Evolutionary conservation across 2,797 vertebrate genomes (phyloP).

Genomic region (Antennarius maculatus): DNA sequence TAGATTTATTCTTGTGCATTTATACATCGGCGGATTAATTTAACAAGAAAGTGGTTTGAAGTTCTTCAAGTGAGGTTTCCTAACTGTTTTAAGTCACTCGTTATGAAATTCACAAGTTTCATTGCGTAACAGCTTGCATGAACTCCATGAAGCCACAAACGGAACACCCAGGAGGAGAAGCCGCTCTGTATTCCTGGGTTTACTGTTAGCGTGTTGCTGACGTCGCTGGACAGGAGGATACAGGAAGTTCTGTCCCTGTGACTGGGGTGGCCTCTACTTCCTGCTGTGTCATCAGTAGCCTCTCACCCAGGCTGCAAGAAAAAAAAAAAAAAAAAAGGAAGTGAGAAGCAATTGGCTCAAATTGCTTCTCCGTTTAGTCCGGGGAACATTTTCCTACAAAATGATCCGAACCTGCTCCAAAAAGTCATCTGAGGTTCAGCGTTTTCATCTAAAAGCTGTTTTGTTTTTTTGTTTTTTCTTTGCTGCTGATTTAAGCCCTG

Average conservation of each 20-base stretch:
- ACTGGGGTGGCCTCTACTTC: conserved; percentile 48
- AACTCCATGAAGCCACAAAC: background rate
- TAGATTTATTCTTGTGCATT: too few relatives aligned
- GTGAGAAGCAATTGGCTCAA: conserved; percentile 44
- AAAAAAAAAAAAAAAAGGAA: conserved; percentile 54
- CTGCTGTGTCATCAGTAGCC: conserved; percentile 59
- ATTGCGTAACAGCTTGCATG: conserved; percentile 21
- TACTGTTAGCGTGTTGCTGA: conserved; percentile 51
- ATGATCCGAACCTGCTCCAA: background rate
- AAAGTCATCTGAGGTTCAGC: background rate
- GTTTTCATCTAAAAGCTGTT: conserved; percentile 4
- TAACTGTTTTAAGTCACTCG: too few relatives aligned
- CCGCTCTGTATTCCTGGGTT: conserved; percentile 8
- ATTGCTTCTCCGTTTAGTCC: conserved; percentile 35
- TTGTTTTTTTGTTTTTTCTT: background rate
- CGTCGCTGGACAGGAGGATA: conserved; percentile 42
- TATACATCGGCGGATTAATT: too few relatives aligned
- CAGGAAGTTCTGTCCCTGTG: conserved; percentile 59
- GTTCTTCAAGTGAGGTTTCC: too few relatives aligned
- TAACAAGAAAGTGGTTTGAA: too few relatives aligned
- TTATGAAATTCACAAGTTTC: conserved; percentile 24
- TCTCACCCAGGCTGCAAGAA: conserved; percentile 32
- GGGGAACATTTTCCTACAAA: conserved; percentile 1
- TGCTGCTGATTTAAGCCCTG: background rate
- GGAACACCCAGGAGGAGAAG: conserved; percentile 14